phyloP scores from a whole-genome alignment of 1,140 invertebrate genomes.

The Drosophila insularis region DNA sequence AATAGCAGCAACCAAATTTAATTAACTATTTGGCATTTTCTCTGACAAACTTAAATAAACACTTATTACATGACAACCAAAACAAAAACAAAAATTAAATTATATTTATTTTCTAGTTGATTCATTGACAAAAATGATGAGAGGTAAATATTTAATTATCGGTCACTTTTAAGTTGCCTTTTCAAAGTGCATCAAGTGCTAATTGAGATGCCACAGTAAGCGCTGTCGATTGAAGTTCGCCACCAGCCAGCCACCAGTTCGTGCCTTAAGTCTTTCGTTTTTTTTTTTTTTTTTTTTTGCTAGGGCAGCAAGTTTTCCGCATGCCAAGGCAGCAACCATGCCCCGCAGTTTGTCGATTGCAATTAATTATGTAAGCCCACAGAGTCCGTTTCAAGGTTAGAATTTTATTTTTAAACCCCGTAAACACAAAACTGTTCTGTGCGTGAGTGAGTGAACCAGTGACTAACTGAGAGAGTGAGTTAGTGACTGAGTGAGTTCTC shows the following conservation, averaged over 20 bases:
- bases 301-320: conserved; percentile 8
- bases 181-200: conserved; percentile 8
- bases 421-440: conserved; percentile 8
- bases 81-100: neutral
- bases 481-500: neutral
- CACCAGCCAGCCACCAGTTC: neutral
- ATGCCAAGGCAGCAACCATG: neutral
- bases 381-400: conserved; percentile 5
- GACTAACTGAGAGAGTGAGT: neutral
- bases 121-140: neutral
- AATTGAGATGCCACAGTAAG: conserved; percentile 1
- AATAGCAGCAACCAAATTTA: conserved; percentile 3
- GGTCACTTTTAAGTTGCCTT: neutral
- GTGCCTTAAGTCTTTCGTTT: conserved; percentile 2
- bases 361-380: conserved; percentile 10
- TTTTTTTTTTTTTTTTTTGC: neutral
- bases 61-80: neutral
- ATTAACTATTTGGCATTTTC: conserved; percentile 7
- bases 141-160: conserved; percentile 5
- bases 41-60: neutral
- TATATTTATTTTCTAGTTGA: neutral
- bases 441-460: neutral
- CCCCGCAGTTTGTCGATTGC: conserved; percentile 1
- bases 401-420: conserved; percentile 1
- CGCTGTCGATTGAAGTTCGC: conserved; percentile 1